Conservation (phyloP, 2,797 vertebrate genomes). For the Mormyrops attenuatus region DNA sequence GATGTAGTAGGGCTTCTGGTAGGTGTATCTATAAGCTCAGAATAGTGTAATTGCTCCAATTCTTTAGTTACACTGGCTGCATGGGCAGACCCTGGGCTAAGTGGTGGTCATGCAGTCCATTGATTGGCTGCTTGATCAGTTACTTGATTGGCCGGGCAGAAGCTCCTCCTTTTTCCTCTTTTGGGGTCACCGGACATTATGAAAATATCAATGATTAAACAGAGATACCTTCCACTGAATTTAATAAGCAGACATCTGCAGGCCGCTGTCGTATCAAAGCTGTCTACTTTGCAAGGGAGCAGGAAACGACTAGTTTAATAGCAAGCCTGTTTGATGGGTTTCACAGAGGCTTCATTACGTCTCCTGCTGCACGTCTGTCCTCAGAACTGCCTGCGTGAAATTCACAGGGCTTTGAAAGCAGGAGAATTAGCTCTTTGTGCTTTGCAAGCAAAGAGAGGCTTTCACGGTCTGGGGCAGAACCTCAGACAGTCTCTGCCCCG, state of each 20-base stretch:
- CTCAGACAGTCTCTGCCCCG: not conserved
- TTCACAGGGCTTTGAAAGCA: not conserved
- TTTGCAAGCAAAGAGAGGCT: not conserved
- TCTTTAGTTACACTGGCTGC: not conserved
- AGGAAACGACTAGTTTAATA: not conserved
- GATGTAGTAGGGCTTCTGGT: not conserved
- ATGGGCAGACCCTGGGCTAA: not conserved
- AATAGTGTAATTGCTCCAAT: not conserved
- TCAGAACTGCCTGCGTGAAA: conserved; percentile 5
- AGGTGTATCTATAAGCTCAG: not conserved
- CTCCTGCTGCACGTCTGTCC: not conserved
- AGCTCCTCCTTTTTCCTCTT: not conserved
- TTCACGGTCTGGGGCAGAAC: not conserved
- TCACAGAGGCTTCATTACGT: not conserved
- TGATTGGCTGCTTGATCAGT: not conserved
- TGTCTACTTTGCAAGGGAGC: not conserved
- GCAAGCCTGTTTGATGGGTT: not conserved
- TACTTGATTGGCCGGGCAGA: not conserved
- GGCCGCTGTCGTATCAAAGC: not conserved
- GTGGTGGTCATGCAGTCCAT: not conserved
- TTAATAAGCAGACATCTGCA: not conserved
- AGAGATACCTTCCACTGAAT: not conserved
- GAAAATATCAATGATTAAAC: not conserved
- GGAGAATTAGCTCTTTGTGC: conserved; percentile 3
- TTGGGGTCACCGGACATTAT: not conserved